Evolutionary conservation across 2,797 vertebrate genomes (phyloP).

Genomic region (Takifugu rubripes): DNA sequence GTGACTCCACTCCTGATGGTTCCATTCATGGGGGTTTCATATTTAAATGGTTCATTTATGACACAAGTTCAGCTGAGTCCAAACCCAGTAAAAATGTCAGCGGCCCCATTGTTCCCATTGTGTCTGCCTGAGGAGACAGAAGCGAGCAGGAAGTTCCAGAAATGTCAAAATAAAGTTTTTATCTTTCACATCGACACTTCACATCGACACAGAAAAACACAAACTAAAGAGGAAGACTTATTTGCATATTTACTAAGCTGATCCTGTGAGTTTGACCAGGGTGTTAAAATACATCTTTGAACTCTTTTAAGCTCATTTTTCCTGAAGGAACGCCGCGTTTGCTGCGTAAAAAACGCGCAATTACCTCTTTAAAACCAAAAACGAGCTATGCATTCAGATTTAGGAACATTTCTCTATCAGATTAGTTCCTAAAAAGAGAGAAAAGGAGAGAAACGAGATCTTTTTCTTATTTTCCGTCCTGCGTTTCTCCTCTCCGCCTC

Average conservation of each 20-base stretch:
- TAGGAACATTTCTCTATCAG: neutral
- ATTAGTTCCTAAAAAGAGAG: conserved; percentile 5
- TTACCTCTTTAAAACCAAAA: neutral
- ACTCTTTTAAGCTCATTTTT: neutral
- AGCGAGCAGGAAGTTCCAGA: conserved; percentile 2
- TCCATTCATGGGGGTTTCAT: too few relatives aligned
- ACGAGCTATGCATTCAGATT: neutral
- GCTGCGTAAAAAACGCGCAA: conserved; percentile 2
- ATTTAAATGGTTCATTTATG: too few relatives aligned
- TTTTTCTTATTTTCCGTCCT: conserved; percentile 15
- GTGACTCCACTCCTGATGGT: too few relatives aligned
- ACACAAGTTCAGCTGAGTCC: too few relatives aligned
- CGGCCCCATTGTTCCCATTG: too few relatives aligned
- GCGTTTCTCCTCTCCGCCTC: conserved; percentile 57
- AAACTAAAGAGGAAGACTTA: too few relatives aligned
- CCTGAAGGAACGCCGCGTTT: conserved; percentile 1
- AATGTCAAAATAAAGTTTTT: neutral
- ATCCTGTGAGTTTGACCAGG: too few relatives aligned
- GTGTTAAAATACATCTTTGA: too few relatives aligned
- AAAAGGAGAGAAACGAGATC: neutral
- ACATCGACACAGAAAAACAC: too few relatives aligned
- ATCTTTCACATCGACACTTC: too few relatives aligned
- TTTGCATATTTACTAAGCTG: too few relatives aligned
- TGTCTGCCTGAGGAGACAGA: neutral
- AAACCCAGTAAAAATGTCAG: too few relatives aligned